Conservation (phyloP, 2,113 vertebrate species). For the Rattus rattus region DNA sequence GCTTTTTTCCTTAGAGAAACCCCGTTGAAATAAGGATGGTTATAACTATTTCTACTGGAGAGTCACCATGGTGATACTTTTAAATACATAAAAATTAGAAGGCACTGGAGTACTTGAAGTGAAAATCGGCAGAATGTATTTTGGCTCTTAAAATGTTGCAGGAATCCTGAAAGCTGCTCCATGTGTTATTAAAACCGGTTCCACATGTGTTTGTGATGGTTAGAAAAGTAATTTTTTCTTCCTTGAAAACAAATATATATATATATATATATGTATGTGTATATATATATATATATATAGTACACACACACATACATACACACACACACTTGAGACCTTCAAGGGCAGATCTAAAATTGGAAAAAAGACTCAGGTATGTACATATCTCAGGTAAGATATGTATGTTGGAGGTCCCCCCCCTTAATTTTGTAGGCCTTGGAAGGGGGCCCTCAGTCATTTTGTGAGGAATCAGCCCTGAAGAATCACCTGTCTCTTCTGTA, state of each 20-base stretch:
- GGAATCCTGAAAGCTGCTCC: conserved; percentile 10
- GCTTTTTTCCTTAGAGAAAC: conserved; percentile 24
- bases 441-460: background rate
- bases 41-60: conserved; percentile 30
- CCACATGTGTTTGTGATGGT: conserved; percentile 7
- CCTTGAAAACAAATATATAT: background rate
- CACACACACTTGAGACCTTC: background rate
- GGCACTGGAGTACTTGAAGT: background rate
- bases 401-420: background rate
- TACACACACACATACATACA: no score
- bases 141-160: conserved; percentile 41
- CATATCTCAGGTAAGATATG: background rate
- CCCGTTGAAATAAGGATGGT: conserved; percentile 12
- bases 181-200: conserved; percentile 5
- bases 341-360: background rate
- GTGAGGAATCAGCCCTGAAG: background rate
- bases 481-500: background rate
- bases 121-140: background rate
- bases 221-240: background rate
- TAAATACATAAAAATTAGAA: conserved; percentile 36
- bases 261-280: no score
- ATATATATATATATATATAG: no score
- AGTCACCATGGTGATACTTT: conserved; percentile 4
- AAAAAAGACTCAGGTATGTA: background rate
- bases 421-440: background rate